These are phyloP conservation scores for Lepilemur ruficaudatus DNA, from an alignment of 2,797 vertebrate genomes.

Conservation along the genomic window DNA sequence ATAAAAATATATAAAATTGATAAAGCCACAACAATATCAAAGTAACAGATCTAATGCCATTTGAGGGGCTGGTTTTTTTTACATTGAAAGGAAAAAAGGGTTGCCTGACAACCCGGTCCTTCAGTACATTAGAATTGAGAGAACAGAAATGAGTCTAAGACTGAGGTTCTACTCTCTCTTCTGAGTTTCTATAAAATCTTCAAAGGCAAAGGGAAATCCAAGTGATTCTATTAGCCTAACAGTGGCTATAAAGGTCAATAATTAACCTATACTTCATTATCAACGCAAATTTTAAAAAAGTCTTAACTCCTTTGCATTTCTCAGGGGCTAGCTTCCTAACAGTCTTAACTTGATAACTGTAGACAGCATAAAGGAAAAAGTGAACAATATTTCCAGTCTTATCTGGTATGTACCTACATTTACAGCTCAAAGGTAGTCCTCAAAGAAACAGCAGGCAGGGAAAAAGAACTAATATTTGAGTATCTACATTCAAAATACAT, in stretches of 20 bases:
- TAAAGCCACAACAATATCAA: neutral
- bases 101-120: neutral
- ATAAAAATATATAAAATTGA: neutral
- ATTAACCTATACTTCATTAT: neutral
- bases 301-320: neutral
- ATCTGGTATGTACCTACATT: neutral
- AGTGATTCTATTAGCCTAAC: neutral
- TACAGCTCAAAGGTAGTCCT: neutral
- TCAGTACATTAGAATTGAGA: neutral
- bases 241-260: neutral
- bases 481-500: neutral
- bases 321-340: neutral
- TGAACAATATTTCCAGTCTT: neutral
- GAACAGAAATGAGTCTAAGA: neutral
- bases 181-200: conserved; percentile 22
- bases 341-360: conserved; percentile 1
- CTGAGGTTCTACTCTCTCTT: neutral
- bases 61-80: neutral
- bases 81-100: neutral
- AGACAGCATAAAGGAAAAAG: neutral
- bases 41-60: neutral
- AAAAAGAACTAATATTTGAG: conserved; percentile 4
- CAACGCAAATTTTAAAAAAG: neutral
- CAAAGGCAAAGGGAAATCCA: neutral
- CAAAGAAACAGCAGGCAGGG: neutral